Conservation (phyloP, 2,888 invertebrate genomes). For the Mystacides longicornis region DNA sequence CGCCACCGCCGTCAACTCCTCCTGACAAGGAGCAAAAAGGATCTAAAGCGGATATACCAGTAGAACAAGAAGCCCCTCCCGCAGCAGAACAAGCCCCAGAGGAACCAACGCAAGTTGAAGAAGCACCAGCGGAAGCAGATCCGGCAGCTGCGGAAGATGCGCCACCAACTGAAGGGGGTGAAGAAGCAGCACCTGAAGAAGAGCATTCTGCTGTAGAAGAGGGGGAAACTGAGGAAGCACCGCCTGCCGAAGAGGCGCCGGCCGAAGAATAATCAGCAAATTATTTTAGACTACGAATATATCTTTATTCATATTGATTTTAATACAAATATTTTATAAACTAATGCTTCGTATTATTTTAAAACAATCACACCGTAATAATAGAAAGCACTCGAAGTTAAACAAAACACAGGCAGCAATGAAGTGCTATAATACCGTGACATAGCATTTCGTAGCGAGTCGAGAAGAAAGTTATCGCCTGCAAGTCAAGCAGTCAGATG, state of each 20-base stretch:
- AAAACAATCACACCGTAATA: no score
- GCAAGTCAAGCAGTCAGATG: background rate
- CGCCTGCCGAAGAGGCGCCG: background rate
- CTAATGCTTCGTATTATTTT: no score
- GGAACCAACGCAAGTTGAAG: no score
- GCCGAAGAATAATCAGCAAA: no score
- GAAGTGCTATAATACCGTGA: no score
- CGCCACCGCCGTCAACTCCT: slow-evolving; percentile 3
- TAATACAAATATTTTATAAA: no score
- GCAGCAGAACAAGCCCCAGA: background rate
- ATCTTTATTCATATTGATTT: no score
- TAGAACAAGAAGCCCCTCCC: background rate
- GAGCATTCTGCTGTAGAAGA: background rate
- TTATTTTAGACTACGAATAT: no score
- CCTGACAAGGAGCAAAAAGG: background rate
- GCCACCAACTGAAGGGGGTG: background rate
- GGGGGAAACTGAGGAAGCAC: background rate
- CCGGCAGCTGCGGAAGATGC: background rate
- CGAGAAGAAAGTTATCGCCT: no score
- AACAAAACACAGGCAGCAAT: no score
- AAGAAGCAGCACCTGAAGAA: background rate
- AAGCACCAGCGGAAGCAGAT: background rate
- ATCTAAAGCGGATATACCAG: background rate
- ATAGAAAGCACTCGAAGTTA: no score
- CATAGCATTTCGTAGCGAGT: no score